These are phyloP conservation scores for Ophion ellenae DNA, from an alignment of 2,888 invertebrate species.

Conservation along the genomic window DNA sequence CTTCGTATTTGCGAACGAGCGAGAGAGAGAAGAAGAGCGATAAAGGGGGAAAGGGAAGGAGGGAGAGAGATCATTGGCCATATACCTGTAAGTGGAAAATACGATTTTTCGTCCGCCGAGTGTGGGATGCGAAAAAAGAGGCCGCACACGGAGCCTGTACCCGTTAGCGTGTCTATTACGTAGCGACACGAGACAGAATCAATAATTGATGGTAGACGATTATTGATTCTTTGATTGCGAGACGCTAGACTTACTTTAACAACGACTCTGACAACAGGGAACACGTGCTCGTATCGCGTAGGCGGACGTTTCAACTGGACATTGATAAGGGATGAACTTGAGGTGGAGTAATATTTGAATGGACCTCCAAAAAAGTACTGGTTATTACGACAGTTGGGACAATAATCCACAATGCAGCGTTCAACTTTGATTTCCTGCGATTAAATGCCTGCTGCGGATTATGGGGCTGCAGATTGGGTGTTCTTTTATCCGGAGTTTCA, in stretches of 20 bases:
- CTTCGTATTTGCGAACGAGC: conserved; percentile 35
- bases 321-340: neutral
- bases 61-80: conserved; percentile 60
- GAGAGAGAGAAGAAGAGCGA: conserved; percentile 50
- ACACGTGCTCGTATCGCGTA: neutral
- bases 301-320: conserved; percentile 11
- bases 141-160: neutral
- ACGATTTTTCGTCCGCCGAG: conserved; percentile 13
- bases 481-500: no score
- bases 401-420: no score
- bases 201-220: conserved; percentile 40
- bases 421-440: neutral
- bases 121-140: conserved; percentile 18
- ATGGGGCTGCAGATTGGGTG: no score
- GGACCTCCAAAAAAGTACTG: conserved; percentile 51
- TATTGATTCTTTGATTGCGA: neutral
- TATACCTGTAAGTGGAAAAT: conserved; percentile 40
- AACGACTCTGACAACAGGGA: conserved; percentile 7
- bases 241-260: neutral
- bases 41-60: conserved; percentile 52
- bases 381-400: conserved; percentile 33
- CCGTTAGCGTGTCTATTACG: conserved; percentile 28
- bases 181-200: conserved; percentile 2
- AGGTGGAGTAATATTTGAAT: conserved; percentile 38
- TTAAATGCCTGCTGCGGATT: no score